These are phyloP conservation scores for Scaptomyza polygonia DNA, from an alignment of 2,888 invertebrate species.

Conservation along the genomic window DNA sequence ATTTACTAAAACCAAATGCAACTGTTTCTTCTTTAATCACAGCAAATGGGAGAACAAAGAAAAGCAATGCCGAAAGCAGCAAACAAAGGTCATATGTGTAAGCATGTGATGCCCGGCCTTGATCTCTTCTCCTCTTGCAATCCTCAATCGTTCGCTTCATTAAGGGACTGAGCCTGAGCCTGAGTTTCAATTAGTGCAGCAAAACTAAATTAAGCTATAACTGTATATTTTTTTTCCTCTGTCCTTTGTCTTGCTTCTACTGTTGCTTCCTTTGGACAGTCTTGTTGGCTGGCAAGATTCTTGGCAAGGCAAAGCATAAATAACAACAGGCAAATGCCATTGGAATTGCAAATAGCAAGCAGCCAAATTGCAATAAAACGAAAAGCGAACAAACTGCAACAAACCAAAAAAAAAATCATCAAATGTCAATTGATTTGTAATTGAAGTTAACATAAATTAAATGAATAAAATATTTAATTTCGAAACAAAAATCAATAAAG, in stretches of 20 bases:
- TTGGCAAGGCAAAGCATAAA: conserved; percentile 56
- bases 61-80: conserved; percentile 29
- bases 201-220: conserved; percentile 71
- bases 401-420: neutral
- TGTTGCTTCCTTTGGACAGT: conserved; percentile 4
- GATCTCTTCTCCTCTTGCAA: neutral
- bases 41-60: conserved; percentile 18
- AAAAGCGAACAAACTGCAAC: neutral
- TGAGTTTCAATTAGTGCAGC: conserved; percentile 70
- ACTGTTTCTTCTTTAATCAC: neutral
- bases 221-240: conserved; percentile 14
- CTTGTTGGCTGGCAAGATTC: neutral
- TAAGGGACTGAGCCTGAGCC: conserved; percentile 45
- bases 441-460: neutral
- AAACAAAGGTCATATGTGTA: conserved; percentile 53
- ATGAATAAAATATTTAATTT: too few species aligned
- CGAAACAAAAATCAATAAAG: too few species aligned
- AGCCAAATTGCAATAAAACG: conserved; percentile 19
- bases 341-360: conserved; percentile 55
- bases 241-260: neutral
- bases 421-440: neutral
- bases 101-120: conserved; percentile 47
- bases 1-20: too few species aligned
- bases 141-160: conserved; percentile 5
- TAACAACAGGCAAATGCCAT: conserved; percentile 51